Evolutionary conservation across 2,797 vertebrate species (phyloP).

Genomic region (Cirrhinus molitorella): DNA sequence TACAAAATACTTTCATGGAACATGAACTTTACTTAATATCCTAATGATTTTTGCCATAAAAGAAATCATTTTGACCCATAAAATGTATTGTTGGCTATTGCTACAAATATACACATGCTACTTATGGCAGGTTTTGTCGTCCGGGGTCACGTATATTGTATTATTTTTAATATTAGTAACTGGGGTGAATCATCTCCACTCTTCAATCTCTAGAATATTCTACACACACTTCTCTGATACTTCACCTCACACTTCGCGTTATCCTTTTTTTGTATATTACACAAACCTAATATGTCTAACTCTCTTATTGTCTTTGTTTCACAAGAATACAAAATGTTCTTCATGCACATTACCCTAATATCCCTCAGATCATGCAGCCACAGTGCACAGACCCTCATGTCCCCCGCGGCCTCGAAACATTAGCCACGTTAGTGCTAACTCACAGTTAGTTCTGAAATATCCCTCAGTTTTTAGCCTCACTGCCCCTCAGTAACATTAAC

Average conservation of each 20-base stretch:
- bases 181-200: not conserved
- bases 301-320: slow-evolving; percentile 39
- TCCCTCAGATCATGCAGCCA: slow-evolving; percentile 31
- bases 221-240: not conserved
- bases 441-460: slow-evolving; percentile 21
- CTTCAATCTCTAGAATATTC: slow-evolving; percentile 1
- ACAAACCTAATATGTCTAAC: slow-evolving; percentile 22
- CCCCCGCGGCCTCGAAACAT: slow-evolving; percentile 2
- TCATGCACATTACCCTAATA: slow-evolving; percentile 37
- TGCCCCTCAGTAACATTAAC: slow-evolving; percentile 19
- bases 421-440: not conserved
- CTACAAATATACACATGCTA: no score
- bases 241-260: not conserved
- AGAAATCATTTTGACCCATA: no score
- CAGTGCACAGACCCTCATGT: not conserved
- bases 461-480: not conserved
- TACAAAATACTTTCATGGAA: no score
- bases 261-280: not conserved
- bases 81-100: no score
- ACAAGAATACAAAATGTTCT: slow-evolving; percentile 44
- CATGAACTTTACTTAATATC: no score
- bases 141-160: no score
- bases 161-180: not conserved
- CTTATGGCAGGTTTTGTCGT: no score
- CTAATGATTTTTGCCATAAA: no score